Evolutionary conservation across 2,113 vertebrate genomes (phyloP), one percentile per base, ranked within the genome.

Genomic region (Odobenus rosmarus): DNA sequence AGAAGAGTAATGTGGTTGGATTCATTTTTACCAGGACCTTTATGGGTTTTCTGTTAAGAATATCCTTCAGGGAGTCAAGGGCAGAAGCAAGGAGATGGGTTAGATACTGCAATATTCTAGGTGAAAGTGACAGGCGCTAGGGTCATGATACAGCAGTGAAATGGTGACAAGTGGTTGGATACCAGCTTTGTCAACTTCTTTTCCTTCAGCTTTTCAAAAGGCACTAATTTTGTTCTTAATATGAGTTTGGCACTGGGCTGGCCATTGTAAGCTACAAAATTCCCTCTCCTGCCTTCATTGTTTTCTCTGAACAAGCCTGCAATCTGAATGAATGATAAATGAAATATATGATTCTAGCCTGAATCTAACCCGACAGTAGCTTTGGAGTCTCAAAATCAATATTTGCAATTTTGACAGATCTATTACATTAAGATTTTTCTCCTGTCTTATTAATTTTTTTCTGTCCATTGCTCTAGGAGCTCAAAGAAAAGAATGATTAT

Each of bases 341-440:
- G 23, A 88, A 46, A 31, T 24, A 49, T 31, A 53, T 33, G 42
- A 79, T 55, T 79, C 83, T 88, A 51, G 39, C 23, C 15, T 85
- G 49, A 95, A 28, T 49, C 46, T 9, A 92, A 97, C n/a, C 59
- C 90, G 92, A 96, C 19, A 90, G 82, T 97, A 97, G 59, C 71
- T 74, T 86, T 88, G 92, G 55, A 84, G 33, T 3, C 3, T 72
- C 77, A 91, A 97, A 97, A 97, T 98, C 84, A 0, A 1, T 98
- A 94, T 98, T 97, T 98, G 84, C 90, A 96, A 57, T 91, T 97
- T 94, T 98, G 95, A 97, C 91, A 92, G 1, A 1, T 92, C 0
- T 96, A 98, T 95, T 86, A 90, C 94, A 98, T 95, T 79, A 90
- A 96, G 79, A 0, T 1, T 76, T 33, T 95, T 94, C 86, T 89